Evolutionary conservation across 2,113 vertebrate species (phyloP).

Genomic region (Cynoglossus semilaevis): DNA sequence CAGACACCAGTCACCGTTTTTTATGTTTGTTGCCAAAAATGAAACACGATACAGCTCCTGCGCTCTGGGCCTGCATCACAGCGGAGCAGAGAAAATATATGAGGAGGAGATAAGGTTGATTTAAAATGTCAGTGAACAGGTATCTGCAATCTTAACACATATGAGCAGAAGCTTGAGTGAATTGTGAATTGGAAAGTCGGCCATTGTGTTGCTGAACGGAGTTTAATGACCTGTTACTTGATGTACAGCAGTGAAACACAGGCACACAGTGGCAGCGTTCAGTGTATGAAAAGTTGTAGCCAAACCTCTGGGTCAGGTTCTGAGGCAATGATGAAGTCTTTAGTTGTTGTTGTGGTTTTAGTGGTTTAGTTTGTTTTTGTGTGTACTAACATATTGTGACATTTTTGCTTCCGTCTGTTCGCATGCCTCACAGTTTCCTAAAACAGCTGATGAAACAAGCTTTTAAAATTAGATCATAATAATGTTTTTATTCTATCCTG

Average conservation of each 20-base stretch:
- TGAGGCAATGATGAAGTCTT: too few species aligned
- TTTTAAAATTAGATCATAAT: too few species aligned
- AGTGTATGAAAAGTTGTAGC: too few species aligned
- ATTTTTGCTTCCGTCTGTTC: too few species aligned
- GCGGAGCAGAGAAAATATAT: not conserved
- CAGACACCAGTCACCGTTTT: not conserved
- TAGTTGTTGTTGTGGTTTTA: too few species aligned
- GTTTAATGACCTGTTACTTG: not conserved
- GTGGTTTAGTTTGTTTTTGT: too few species aligned
- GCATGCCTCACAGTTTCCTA: too few species aligned
- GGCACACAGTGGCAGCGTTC: too few species aligned
- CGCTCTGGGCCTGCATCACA: not conserved
- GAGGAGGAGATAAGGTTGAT: slow-evolving; percentile 5
- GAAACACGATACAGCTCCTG: not conserved
- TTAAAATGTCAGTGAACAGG: slow-evolving; percentile 12
- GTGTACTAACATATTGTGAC: too few species aligned
- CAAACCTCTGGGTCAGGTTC: too few species aligned
- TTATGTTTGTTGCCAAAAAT: slow-evolving; percentile 5
- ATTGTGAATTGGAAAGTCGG: not conserved
- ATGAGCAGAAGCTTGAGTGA: not conserved
- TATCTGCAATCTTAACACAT: not conserved
- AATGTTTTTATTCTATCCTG: too few species aligned
- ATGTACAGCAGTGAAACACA: not conserved
- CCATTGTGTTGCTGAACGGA: not conserved
- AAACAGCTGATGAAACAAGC: too few species aligned